Percentiles rank a stretch among this genome's conserved stretches.
phyloP scores from a whole-genome alignment of 2,113 vertebrate species.

The Alexandromys fortis region DNA sequence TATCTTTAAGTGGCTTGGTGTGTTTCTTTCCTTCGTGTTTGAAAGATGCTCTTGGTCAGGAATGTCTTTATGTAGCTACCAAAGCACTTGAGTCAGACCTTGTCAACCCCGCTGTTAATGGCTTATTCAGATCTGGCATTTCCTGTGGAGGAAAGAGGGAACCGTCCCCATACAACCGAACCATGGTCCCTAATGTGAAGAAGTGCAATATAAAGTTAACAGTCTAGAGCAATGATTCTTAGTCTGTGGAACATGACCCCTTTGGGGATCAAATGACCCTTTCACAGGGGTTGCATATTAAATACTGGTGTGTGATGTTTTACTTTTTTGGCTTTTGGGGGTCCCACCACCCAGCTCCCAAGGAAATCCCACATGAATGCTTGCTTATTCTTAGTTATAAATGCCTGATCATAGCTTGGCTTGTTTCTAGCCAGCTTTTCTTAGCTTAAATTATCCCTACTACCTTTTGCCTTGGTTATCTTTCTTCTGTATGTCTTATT shows the following conservation, averaged over 20 bases:
- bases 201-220: not conserved
- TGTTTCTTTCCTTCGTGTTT: constrained; percentile 81
- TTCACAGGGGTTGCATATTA: not conserved
- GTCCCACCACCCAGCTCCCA: too few relatives aligned
- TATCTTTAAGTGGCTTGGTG: constrained; percentile 87
- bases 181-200: not conserved
- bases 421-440: too few relatives aligned
- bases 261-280: not conserved
- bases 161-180: not conserved
- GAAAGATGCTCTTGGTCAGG: constrained; percentile 77
- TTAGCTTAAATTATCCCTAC: too few relatives aligned
- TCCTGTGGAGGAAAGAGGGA: not conserved
- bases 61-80: constrained; percentile 67
- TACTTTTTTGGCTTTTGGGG: too few relatives aligned
- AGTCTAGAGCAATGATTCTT: not conserved
- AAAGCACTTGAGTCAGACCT: not conserved
- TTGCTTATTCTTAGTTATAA: too few relatives aligned
- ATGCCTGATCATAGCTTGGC: too few relatives aligned
- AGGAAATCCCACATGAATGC: too few relatives aligned
- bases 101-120: not conserved
- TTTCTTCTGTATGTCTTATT: too few relatives aligned
- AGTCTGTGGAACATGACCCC: not conserved
- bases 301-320: too few relatives aligned
- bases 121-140: constrained; percentile 39
- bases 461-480: too few relatives aligned